Conservation (phyloP, 2,797 vertebrate genomes). For the Cyprinella venusta region DNA sequence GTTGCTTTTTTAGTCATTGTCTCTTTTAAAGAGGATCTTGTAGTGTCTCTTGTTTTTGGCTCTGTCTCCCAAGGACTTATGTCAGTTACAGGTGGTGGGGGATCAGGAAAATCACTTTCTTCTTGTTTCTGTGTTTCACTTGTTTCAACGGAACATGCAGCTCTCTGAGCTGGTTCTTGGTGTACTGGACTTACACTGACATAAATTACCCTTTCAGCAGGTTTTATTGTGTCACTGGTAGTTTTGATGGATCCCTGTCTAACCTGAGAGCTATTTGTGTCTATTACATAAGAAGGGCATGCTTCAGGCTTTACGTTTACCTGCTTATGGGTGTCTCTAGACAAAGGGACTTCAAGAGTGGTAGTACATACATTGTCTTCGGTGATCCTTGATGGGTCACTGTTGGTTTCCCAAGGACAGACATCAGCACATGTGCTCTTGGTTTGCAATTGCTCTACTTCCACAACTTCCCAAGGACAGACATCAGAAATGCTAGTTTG, state of each 20-base stretch:
- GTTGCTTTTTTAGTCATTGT: conserved; percentile 56
- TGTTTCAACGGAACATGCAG: conserved; percentile 32
- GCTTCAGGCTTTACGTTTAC: conserved; percentile 54
- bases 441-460: conserved; percentile 61
- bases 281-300: conserved; percentile 62
- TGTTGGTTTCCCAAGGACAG: conserved; percentile 57
- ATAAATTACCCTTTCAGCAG: conserved; percentile 66
- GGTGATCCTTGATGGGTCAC: conserved; percentile 15
- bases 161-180: conserved; percentile 30
- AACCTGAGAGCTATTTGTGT: conserved; percentile 19
- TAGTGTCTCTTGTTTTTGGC: conserved; percentile 18
- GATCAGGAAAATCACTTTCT: conserved; percentile 74
- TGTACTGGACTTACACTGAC: conserved; percentile 62
- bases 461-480: conserved; percentile 73
- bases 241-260: conserved; percentile 41
- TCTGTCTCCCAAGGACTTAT: conserved; percentile 66
- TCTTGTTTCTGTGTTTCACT: conserved; percentile 43
- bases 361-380: conserved; percentile 14
- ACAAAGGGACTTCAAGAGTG: conserved; percentile 19
- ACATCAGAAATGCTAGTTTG: conserved; percentile 66
- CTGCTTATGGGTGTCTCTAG: conserved; percentile 27
- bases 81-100: conserved; percentile 61
- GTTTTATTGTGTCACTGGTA: conserved; percentile 53
- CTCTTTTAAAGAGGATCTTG: conserved; percentile 50
- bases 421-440: conserved; percentile 63